Evolutionary conservation across 2,888 invertebrate species (phyloP), one percentile per base, ranked within the genome.

Genomic region (Trichogramma evanescens): DNA sequence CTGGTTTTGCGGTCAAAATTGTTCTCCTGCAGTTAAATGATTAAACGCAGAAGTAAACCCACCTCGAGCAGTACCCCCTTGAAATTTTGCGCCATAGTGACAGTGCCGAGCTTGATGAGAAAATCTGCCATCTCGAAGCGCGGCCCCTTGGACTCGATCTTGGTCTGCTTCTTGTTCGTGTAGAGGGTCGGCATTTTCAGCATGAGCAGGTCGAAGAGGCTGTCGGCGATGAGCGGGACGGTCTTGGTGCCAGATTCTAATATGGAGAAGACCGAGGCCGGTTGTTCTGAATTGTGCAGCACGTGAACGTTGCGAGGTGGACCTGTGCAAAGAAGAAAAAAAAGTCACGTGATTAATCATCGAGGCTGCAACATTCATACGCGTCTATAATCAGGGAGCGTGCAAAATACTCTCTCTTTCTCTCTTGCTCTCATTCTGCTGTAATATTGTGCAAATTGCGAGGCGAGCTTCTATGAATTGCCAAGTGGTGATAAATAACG

Each of bases 221-320:
- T 89, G 73, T 96, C 96, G 0, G 95, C 93, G 43, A 93, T 90
- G 0, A 97, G 82, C 2, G 93, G 90, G 42, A 94, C 89, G 62
- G 89, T 88, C 74, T 92, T 92, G 8, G 85, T 87, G 0, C 93
- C 93, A 54, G 89, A 89, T 70, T 96, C 96, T 6, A 96, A 81
- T 41, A 95, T 86, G 6, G 95, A 90, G 79, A 95, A 96, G 3
- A 94, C 93, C 0, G 95, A 91, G 0, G 94, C 95, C 0, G 96
- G 96, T 73, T 94, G 92, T 74, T 97, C 96, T 0, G 93, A 95
- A 78, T 96, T 93, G 80, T 96, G 95, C 6, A 97, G 82, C n/a
- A 96, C 89, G 78, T 95, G 93, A 0, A 95, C 89, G 0, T 90
- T 89, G 70, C 91, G 86, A 62, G 89, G 88, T 52, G 86, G 84